phyloP scores from a whole-genome alignment of 1,140 invertebrate genomes.

The Aphelenchoides fujianensis region DNA sequence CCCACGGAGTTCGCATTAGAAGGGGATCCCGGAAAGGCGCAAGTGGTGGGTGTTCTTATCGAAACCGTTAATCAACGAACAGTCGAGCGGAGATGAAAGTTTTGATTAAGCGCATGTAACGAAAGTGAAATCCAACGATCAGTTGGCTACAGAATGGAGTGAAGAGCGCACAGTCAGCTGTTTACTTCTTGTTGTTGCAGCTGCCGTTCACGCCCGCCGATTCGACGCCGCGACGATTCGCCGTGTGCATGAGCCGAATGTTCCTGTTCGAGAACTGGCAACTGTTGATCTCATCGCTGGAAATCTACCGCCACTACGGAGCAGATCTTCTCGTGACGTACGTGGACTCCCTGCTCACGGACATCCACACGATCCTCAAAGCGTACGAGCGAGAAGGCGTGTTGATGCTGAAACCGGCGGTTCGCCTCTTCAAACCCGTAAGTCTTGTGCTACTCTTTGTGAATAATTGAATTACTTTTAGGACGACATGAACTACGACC shows the following conservation, averaged over 20 bases:
- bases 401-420: constrained; percentile 26
- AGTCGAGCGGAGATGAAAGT: constrained; percentile 6
- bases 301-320: constrained; percentile 38
- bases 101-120: too few species aligned
- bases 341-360: constrained; percentile 22
- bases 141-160: too few species aligned
- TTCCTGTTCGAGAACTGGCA: constrained; percentile 42
- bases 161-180: too few species aligned
- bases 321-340: constrained; percentile 35
- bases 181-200: constrained; percentile 18
- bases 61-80: not conserved
- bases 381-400: constrained; percentile 36
- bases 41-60: constrained; percentile 20
- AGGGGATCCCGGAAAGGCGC: constrained; percentile 23
- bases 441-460: constrained; percentile 19
- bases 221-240: constrained; percentile 24
- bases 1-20: constrained; percentile 27
- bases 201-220: constrained; percentile 26
- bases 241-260: constrained; percentile 41
- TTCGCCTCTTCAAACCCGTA: constrained; percentile 32
- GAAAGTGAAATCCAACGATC: too few species aligned
- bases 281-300: constrained; percentile 29
- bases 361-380: constrained; percentile 22
- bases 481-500: constrained; percentile 36
- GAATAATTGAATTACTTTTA: constrained; percentile 13